These are phyloP conservation scores for Troglohyphantes excavatus DNA, from an alignment of 2,888 invertebrate species.

Conservation along the genomic window DNA sequence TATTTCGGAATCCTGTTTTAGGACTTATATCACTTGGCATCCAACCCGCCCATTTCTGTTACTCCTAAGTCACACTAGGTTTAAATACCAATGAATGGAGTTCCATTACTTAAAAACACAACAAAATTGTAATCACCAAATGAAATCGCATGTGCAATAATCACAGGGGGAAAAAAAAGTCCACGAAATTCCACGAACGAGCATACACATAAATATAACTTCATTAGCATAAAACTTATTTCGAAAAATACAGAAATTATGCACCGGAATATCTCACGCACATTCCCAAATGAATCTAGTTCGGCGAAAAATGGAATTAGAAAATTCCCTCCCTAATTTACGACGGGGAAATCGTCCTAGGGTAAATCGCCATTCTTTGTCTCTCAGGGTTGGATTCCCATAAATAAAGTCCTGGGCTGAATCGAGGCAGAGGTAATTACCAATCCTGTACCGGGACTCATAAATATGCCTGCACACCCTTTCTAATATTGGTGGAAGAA, in stretches of 20 bases:
- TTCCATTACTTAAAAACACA: no score
- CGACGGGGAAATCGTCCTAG: constrained; percentile 29
- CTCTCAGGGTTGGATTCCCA: constrained; percentile 37
- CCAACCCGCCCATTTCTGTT: no score
- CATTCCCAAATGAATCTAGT: constrained; percentile 43
- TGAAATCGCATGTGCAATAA: neutral
- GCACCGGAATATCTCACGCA: neutral
- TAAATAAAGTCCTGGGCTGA: constrained; percentile 66
- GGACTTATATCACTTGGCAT: no score
- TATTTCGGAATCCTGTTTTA: no score
- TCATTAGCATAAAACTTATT: constrained; percentile 20
- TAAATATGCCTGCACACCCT: constrained; percentile 64
- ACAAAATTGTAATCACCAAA: constrained; percentile 2
- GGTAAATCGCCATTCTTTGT: constrained; percentile 58
- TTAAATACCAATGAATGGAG: no score
- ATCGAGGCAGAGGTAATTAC: constrained; percentile 76
- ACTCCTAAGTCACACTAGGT: no score
- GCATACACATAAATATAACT: constrained; percentile 3
- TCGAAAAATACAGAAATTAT: neutral
- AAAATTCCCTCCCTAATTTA: constrained; percentile 70
- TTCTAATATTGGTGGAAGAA: constrained; percentile 73
- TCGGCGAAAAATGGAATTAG: constrained; percentile 68
- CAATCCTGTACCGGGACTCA: constrained; percentile 66
- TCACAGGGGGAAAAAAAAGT: neutral
- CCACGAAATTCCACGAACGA: neutral